Evolutionary conservation across 2,113 vertebrate genomes (phyloP).

Genomic region (Seriola rivoliana): DNA sequence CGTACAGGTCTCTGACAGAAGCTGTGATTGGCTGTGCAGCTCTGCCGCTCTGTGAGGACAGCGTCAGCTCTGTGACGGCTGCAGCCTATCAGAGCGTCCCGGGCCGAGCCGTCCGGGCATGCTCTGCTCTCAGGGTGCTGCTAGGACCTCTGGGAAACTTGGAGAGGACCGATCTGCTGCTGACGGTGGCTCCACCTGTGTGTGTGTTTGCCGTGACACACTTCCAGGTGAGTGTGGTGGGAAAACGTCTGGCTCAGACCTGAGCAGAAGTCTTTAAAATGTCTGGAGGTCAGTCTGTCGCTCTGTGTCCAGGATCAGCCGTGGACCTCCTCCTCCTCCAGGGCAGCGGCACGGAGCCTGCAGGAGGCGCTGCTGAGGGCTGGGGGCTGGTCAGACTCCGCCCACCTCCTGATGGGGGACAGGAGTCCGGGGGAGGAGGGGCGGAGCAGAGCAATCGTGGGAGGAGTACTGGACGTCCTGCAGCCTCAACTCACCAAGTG

Average conservation of each 20-base stretch:
- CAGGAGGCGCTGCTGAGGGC: conserved; percentile 59
- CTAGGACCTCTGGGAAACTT: conserved; percentile 45
- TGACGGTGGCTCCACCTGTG: conserved; percentile 48
- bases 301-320: conserved; percentile 43
- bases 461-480: conserved; percentile 69
- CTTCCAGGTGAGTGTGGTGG: conserved; percentile 60
- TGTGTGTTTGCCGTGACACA: conserved; percentile 73
- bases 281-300: neutral
- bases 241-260: neutral
- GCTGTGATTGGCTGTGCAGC: conserved; percentile 65
- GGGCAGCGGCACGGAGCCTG: conserved; percentile 43
- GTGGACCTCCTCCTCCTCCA: conserved; percentile 65
- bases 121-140: conserved; percentile 50
- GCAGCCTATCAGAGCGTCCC: conserved; percentile 46
- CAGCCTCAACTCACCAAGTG: conserved; percentile 72
- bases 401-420: conserved; percentile 67
- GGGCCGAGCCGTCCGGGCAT: neutral
- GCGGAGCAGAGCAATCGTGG: conserved; percentile 47
- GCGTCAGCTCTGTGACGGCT: neutral
- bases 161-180: conserved; percentile 8
- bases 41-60: conserved; percentile 47
- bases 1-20: conserved; percentile 9
- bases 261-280: neutral
- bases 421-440: neutral
- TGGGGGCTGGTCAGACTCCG: conserved; percentile 68